Evolutionary conservation across 2,888 invertebrate genomes (phyloP).

Genomic region (Scotopteryx bipunctaria): DNA sequence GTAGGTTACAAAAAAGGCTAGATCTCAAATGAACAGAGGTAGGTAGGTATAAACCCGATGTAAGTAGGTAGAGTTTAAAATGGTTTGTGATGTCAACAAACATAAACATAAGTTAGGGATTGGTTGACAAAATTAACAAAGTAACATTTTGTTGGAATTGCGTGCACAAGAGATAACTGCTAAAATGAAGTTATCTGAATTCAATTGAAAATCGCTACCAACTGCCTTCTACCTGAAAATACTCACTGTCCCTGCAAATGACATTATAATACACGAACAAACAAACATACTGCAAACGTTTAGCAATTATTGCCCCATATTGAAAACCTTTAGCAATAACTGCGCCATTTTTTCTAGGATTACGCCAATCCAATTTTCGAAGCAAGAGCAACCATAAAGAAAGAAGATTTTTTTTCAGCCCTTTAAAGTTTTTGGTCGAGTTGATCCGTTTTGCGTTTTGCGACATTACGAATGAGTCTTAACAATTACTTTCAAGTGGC

Average conservation of each 20-base stretch:
- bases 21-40: no score
- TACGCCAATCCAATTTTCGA: conserved; percentile 63
- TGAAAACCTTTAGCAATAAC: no score
- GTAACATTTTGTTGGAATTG: neutral
- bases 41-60: no score
- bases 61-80: no score
- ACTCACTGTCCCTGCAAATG: conserved; percentile 22
- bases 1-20: no score
- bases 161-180: neutral
- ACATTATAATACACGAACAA: conserved; percentile 45
- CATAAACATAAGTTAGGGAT: no score
- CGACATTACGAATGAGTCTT: conserved; percentile 44
- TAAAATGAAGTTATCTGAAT: neutral
- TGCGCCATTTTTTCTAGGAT: conserved; percentile 58
- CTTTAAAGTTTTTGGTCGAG: conserved; percentile 33
- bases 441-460: conserved; percentile 49
- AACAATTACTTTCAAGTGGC: conserved; percentile 49
- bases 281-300: conserved; percentile 48
- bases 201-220: neutral
- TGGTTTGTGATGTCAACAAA: no score
- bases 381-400: conserved; percentile 17
- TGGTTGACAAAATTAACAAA: no score
- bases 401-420: conserved; percentile 26
- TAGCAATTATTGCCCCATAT: conserved; percentile 51
- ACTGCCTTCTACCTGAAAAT: conserved; percentile 17